Evolutionary conservation across 2,888 invertebrate species (phyloP), one percentile per base, ranked within the genome.

Genomic region (Julus scanicus): DNA sequence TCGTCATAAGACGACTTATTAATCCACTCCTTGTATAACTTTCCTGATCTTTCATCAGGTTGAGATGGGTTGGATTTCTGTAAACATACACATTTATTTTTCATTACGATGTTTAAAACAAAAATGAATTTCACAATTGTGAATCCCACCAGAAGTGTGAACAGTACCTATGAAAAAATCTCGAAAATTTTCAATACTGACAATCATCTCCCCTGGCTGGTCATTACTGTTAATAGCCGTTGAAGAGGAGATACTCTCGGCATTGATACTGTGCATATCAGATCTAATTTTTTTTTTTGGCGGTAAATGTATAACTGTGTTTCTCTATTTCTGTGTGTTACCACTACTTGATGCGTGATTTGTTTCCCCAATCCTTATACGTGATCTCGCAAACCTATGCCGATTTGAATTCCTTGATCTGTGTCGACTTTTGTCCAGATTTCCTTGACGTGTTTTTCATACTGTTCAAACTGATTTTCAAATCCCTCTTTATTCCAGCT

Each of bases 371-470:
- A n/a, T 29, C 29, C 6, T 71, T 53, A 17, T 15, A 17, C 15
- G 13, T 53, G 29, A 20, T 71, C 20, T 20, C 29, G 2, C 20
- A 20, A 29, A 53, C 17, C 53, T 63, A 8, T 71, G 71, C 71
- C 20, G 29, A 71, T 71, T 71, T 71, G 71, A 20, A 71, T 71
- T 71, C 71, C 20, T 71, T 29, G 29, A 71, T 71, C 71, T 71
- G 71, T 71, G 71, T 71, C 71, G 29, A 71, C 71, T 71, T 71
- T 71, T 71, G 71, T 71, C 71, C 71, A 71, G 29, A 71, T 71
- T 44, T 71, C 71, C 20, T 71, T 71, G 29, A 20, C 71, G 71
- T 71, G 71, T 71, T 71, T 63, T 71, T 71, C 71, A 71, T 71
- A 20, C 71, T 71, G 71, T 71, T 71, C 71, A 20, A 71, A 29